Base-by-base conservation (phyloP, 2,113 vertebrate genomes). In the Salvelinus alpinus region DNA sequence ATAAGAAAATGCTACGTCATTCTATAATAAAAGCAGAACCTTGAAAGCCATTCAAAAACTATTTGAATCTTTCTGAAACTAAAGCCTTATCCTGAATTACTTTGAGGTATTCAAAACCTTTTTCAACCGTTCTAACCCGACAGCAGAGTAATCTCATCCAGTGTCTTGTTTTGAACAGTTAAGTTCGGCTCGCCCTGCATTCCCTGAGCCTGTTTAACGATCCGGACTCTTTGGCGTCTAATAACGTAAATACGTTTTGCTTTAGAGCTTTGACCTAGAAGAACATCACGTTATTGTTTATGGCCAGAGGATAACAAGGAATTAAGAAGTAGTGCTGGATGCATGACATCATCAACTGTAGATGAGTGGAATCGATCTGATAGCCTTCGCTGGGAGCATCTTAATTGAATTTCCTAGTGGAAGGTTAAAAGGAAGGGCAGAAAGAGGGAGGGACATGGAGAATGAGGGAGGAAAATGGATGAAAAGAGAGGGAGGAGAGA, bases 201-300 rank as follows among this genome's bases (percentile, higher is more conserved):
- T 27, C 64, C 64, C 25, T 62, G n/a, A 62, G 20, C 59, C 59
- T 11, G n/a, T 62, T 62, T 66, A 31, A 66, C 64, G 25, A 66
- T 5, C 64, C 1, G 20, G 20, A 29, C 25, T 66, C 14, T 14
- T 66, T 27, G n/a, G 11, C 22, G 11, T 66, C 64, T 66, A 66
- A 66, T 66, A 29, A 25, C 13, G 24, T 66, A 66, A 66, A 66
- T 29, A 66, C 64, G 22, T 66, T 27, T 27, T 0, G 12, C 64
- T 29, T 66, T 29, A 66, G 24, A 1, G 64, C 64, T 66, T 31
- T 66, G 64, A 66, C 59, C 59, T 22, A 29, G 25, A 22, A 29
- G 64, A 27, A 66, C 64, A 66, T 29, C 22, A 29, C 13, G 64
- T 16, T 66, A 29, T 29, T 66, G 64, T 66, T 66, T 66, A 66